Evolutionary conservation across 1,140 invertebrate genomes (phyloP), one percentile per base, ranked within the genome.

Genomic region (Papilio xuthus): DNA sequence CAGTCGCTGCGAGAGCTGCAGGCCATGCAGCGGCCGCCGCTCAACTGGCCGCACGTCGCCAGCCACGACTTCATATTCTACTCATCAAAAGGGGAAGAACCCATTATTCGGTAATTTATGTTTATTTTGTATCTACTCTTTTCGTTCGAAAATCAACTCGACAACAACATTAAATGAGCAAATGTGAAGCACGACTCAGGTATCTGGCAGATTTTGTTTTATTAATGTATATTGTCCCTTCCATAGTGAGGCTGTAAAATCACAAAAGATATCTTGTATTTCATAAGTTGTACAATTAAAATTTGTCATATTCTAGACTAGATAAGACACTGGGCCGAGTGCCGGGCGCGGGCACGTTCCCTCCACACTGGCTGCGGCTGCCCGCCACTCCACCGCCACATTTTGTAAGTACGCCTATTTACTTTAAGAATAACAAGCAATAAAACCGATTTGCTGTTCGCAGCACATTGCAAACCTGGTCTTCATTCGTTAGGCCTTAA

Each of bases 51-150:
- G 42, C 78, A 79, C 20, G 81, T 80, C 20, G 75, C 77, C 26
- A 74, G 76, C 41, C 81, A 81, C 4, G 81, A 85, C 41, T 79
- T 84, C 23, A 69, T 84, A n/a, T 42, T 85, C 3, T 85, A 84
- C 60, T 75, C 81, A 23, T 81, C 84, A 28, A 78, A 79, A 10
- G 56, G 75, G 23, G 80, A 80, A 13, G 79, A 83, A 76, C 80
- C 82, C 7, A 71, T 82, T 1, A 79, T 83, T 20, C 80, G 72
- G 71, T 70, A 44, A 60, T 42, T 44, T 10, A 7, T 18, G 10
- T 15, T n/a, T 37, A 13, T n/a, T 15, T n/a, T 37, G 28, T n/a
- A n/a, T 37, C 23, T 26, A 18, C 28, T 37, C 32, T 37, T 6
- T 37, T 37, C 32, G 32, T 37, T 3, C 7, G 32, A 37, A n/a